Conservation (phyloP, 2,797 vertebrate species). For the Sebastes itinus region DNA sequence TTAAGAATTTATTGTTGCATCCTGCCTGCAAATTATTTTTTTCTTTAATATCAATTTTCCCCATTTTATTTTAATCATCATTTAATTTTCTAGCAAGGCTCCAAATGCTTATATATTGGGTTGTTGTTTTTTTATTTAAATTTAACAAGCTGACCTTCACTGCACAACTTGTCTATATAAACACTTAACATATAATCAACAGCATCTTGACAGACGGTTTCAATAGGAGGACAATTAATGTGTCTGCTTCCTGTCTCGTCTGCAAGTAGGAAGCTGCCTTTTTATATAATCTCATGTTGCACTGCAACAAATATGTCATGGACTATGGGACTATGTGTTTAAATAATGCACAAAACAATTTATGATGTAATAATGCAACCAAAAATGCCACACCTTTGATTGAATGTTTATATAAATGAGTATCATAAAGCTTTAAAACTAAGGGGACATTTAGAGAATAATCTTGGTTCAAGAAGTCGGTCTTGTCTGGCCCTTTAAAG, state of each 20-base stretch:
- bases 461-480: background rate
- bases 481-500: background rate
- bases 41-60: background rate
- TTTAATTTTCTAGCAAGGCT: too few relatives aligned
- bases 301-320: background rate
- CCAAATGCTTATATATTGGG: background rate
- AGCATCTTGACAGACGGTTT: background rate
- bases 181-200: background rate
- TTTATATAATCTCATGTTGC: background rate
- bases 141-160: background rate
- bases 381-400: background rate
- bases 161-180: background rate
- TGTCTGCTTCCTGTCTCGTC: background rate
- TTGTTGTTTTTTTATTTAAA: background rate
- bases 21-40: background rate
- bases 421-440: background rate
- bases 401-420: too few relatives aligned
- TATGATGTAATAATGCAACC: background rate
- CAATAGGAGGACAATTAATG: background rate
- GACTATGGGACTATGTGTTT: background rate
- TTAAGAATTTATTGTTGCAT: background rate
- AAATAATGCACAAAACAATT: background rate
- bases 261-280: background rate
- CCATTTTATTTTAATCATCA: too few relatives aligned
- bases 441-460: background rate